phyloP scores from a whole-genome alignment of 2,113 vertebrate genomes.

The Cygnus atratus region DNA sequence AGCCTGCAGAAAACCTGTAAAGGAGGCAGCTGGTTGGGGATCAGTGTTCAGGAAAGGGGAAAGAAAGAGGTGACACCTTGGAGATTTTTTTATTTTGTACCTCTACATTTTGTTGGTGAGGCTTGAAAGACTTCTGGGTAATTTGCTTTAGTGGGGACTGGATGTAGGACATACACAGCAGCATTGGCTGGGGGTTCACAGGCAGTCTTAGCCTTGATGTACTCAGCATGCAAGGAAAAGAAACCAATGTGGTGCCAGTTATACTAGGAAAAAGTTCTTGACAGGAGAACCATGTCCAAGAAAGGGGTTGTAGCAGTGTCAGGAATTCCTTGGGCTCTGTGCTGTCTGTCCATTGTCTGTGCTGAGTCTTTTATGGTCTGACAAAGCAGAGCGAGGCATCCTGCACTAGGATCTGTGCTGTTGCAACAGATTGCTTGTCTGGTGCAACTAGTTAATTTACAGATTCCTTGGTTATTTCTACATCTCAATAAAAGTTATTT shows the following conservation, averaged over 20 bases:
- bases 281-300: neutral
- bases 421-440: neutral
- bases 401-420: neutral
- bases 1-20: neutral
- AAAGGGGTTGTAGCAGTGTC: neutral
- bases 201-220: neutral
- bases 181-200: neutral
- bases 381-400: neutral
- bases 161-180: neutral
- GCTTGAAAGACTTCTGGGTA: neutral
- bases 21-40: neutral
- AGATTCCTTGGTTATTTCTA: neutral
- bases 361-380: neutral
- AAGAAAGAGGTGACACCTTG: neutral
- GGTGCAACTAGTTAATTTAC: neutral
- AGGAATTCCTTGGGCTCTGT: neutral
- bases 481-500: neutral
- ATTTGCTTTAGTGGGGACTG: neutral
- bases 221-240: neutral
- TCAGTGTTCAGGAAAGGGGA: neutral
- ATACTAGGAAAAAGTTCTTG: neutral
- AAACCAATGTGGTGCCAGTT: neutral
- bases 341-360: rapidly evolving
- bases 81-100: neutral
- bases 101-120: neutral